Conservation (phyloP, 2,797 vertebrate species). For the Pipistrellus kuhlii region DNA sequence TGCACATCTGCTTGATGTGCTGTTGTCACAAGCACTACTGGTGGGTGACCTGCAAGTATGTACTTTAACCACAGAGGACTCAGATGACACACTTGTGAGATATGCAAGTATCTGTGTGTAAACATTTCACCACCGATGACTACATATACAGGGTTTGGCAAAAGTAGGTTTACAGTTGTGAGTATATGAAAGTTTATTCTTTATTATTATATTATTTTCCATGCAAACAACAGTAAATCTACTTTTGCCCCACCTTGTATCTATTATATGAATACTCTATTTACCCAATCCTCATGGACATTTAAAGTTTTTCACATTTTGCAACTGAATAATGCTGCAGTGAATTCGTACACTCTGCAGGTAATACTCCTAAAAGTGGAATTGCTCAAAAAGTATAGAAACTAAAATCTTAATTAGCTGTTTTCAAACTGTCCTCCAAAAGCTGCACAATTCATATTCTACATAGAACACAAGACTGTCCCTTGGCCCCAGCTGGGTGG, state of each 20-base stretch:
- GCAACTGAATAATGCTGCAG: not conserved
- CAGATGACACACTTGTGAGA: not conserved
- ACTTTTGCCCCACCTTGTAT: not conserved
- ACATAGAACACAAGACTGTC: not conserved
- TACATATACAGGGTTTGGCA: not conserved
- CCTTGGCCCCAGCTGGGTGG: not conserved
- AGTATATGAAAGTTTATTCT: not conserved
- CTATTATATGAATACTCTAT: too few species aligned
- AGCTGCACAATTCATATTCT: not conserved
- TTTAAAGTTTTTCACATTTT: not conserved
- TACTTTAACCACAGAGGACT: not conserved
- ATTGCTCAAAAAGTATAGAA: not conserved
- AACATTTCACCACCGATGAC: not conserved
- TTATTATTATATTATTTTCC: not conserved
- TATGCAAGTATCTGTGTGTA: not conserved
- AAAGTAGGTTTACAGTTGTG: not conserved
- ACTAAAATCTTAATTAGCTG: not conserved
- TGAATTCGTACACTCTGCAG: not conserved
- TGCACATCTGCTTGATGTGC: fast-evolving
- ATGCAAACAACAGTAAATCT: not conserved
- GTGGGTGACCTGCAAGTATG: not conserved
- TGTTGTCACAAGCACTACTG: not conserved
- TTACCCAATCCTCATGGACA: not conserved
- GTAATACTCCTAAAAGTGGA: not conserved
- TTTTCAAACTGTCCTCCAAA: not conserved